Percentiles rank a stretch among this genome's conserved stretches.
Evolutionary conservation across 1,140 invertebrate genomes (phyloP).

Genomic region (Drosophila neocordata): DNA sequence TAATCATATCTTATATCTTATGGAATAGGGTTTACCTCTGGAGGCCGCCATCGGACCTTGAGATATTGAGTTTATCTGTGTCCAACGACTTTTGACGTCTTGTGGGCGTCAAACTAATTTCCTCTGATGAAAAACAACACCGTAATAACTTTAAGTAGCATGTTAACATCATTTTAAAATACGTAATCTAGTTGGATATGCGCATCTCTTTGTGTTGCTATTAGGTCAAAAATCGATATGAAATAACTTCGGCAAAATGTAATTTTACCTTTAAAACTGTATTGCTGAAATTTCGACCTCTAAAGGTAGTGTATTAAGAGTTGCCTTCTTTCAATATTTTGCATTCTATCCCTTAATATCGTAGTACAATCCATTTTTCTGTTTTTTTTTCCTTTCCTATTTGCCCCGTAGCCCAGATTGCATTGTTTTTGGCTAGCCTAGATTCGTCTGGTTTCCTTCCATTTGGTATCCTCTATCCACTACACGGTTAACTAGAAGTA

Average conservation of each 20-base stretch:
- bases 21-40: background rate
- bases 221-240: too few relatives aligned
- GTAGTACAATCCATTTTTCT: constrained; percentile 26
- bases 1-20: constrained; percentile 1
- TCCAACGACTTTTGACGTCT: background rate
- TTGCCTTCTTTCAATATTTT: constrained; percentile 22
- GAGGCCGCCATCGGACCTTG: background rate
- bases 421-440: constrained; percentile 66
- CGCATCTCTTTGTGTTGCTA: constrained; percentile 35
- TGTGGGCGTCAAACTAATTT: background rate
- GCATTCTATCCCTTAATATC: constrained; percentile 55
- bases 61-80: background rate
- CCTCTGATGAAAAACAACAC: background rate
- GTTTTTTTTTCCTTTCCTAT: background rate
- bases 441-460: constrained; percentile 39
- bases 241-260: too few relatives aligned
- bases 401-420: constrained; percentile 14
- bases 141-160: too few relatives aligned
- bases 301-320: background rate
- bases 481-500: constrained; percentile 35
- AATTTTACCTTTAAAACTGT: too few relatives aligned
- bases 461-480: constrained; percentile 7
- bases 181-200: constrained; percentile 5
- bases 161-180: too few relatives aligned
- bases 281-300: too few relatives aligned